Percentiles rank a stretch among this genome's conserved stretches.
Conservation (phyloP, 2,888 invertebrate genomes). For the Ischnus inquisitorius region DNA sequence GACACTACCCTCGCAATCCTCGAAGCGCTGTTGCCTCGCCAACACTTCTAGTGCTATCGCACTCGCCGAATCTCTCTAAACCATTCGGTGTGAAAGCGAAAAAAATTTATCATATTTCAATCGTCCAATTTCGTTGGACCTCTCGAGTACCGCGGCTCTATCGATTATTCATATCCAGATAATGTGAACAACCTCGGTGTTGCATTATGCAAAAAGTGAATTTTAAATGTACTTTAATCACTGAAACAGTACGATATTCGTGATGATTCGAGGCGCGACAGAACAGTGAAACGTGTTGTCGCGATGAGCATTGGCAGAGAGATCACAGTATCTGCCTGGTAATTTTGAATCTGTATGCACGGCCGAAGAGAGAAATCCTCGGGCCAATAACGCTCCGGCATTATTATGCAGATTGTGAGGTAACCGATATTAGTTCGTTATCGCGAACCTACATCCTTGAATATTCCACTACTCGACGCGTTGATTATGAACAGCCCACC, state of each 20-base stretch:
- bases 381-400: conserved; percentile 81
- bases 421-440: conserved; percentile 84
- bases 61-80: background rate
- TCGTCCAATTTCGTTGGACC: background rate
- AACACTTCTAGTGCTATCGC: conserved; percentile 12
- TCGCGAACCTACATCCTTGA: conserved; percentile 81
- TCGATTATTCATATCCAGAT: background rate
- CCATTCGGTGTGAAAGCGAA: background rate
- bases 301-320: conserved; percentile 15
- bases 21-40: conserved; percentile 22
- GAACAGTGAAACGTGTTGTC: conserved; percentile 36
- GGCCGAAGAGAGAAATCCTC: conserved; percentile 79
- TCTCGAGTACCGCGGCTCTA: background rate
- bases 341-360: conserved; percentile 85
- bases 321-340: conserved; percentile 69
- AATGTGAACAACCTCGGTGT: background rate
- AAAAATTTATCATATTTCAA: background rate
- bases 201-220: background rate
- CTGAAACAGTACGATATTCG: conserved; percentile 6
- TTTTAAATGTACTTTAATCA: background rate
- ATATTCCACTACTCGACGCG: conserved; percentile 69
- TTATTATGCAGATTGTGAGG: conserved; percentile 85
- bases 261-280: conserved; percentile 20
- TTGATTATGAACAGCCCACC: background rate
- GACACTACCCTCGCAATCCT: conserved; percentile 44